Conservation (phyloP, 2,888 invertebrate genomes). For the Sphaerophoria rueppellii region DNA sequence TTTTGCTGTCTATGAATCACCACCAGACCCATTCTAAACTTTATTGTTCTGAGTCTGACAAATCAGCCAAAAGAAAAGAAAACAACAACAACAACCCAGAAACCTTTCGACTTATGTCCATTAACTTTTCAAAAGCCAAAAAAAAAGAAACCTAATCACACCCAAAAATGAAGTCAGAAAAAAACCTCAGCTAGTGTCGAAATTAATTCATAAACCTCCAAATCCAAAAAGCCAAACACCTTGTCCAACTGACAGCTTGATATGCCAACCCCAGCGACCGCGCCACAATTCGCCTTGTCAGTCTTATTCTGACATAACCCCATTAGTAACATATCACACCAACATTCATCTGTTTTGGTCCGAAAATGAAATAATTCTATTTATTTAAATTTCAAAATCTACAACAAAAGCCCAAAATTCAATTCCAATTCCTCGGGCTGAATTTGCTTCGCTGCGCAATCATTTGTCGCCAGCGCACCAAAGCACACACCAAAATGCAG, state of each 20-base stretch:
- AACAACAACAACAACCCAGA: not conserved
- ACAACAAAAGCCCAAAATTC: constrained; percentile 22
- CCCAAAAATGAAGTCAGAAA: constrained; percentile 8
- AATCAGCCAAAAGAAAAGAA: constrained; percentile 12
- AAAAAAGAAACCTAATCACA: constrained; percentile 37
- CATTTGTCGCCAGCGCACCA: constrained; percentile 54
- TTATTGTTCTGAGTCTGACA: constrained; percentile 47
- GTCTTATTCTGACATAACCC: constrained; percentile 66
- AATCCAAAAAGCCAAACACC: constrained; percentile 67
- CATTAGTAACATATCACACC: constrained; percentile 64
- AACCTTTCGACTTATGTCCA: constrained; percentile 21
- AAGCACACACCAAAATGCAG: constrained; percentile 35
- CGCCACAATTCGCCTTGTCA: constrained; percentile 60
- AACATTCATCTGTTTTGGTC: constrained; percentile 29
- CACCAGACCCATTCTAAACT: constrained; percentile 9
- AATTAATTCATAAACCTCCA: constrained; percentile 70
- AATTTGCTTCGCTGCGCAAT: constrained; percentile 62
- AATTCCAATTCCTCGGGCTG: constrained; percentile 34
- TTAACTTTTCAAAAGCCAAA: constrained; percentile 1
- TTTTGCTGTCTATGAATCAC: constrained; percentile 26
- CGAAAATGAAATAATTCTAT: constrained; percentile 53
- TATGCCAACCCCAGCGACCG: constrained; percentile 31
- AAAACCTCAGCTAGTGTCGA: constrained; percentile 57
- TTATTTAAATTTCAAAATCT: constrained; percentile 65
- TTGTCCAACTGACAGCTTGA: constrained; percentile 68